Conservation (phyloP, 2,888 invertebrate species). For the Drosophila melanosoma region DNA sequence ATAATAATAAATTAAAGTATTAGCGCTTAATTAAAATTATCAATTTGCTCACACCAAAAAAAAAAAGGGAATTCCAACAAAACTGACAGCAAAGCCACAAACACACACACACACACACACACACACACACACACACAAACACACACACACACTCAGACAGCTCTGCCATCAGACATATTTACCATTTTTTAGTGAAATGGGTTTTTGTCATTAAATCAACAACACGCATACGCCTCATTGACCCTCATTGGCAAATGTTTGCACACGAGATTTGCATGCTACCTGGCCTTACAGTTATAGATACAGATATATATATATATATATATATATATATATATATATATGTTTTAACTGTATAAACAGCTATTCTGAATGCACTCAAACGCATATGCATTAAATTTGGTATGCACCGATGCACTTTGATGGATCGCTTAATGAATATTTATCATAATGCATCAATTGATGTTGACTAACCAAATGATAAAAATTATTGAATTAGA, state of each 20-base stretch:
- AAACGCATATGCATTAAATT: slow-evolving; percentile 31
- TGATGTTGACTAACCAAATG: slow-evolving; percentile 11
- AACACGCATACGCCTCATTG: slow-evolving; percentile 49
- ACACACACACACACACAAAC: not conserved
- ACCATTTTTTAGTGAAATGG: slow-evolving; percentile 21
- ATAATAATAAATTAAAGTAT: slow-evolving; percentile 78
- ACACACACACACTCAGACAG: not conserved
- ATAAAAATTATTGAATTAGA: not conserved
- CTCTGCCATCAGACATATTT: not conserved
- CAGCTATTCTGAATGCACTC: slow-evolving; percentile 31
- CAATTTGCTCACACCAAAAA: slow-evolving; percentile 55
- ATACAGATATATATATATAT: not conserved
- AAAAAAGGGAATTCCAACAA: slow-evolving; percentile 39
- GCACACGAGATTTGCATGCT: slow-evolving; percentile 8
- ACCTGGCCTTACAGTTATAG: not conserved
- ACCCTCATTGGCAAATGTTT: slow-evolving; percentile 23
- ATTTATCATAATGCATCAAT: slow-evolving; percentile 30
- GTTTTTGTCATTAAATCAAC: slow-evolving; percentile 38
- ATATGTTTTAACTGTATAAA: slow-evolving; percentile 36
- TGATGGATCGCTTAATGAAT: slow-evolving; percentile 25
- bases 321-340: not conserved
- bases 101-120: not conserved
- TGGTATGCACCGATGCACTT: slow-evolving; percentile 35
- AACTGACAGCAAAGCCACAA: slow-evolving; percentile 27
- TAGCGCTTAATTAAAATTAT: slow-evolving; percentile 81